These are phyloP conservation scores for Cyclophora albipunctata DNA, from an alignment of 2,888 invertebrate genomes.

Conservation along the genomic window DNA sequence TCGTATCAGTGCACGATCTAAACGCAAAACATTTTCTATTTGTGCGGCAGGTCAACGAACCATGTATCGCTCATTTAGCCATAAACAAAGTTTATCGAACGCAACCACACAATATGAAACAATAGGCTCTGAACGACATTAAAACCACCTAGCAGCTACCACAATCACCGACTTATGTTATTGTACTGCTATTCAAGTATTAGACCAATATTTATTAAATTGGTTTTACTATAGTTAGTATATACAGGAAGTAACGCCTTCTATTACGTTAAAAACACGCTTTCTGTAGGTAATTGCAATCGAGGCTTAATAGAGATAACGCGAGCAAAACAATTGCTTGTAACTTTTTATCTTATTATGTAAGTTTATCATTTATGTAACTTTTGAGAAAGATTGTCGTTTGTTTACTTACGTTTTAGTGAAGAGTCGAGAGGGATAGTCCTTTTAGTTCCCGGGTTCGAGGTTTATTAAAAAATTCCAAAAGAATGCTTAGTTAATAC, in stretches of 20 bases:
- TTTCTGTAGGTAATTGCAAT: neutral
- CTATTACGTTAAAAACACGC: neutral
- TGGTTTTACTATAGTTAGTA: neutral
- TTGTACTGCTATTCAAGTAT: neutral
- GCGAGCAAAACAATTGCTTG: too few relatives aligned
- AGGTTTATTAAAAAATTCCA: neutral
- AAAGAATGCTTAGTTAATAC: neutral
- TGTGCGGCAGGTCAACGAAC: constrained; percentile 55
- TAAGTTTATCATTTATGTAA: too few relatives aligned
- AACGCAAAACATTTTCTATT: constrained; percentile 49
- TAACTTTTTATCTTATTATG: too few relatives aligned
- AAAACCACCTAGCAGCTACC: constrained; percentile 31
- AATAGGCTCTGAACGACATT: constrained; percentile 35
- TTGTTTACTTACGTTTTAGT: too few relatives aligned
- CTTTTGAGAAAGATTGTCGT: too few relatives aligned
- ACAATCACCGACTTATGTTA: neutral
- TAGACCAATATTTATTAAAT: neutral
- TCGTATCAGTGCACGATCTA: constrained; percentile 45
- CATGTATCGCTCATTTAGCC: constrained; percentile 65
- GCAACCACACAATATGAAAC: constrained; percentile 28
- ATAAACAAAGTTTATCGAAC: constrained; percentile 72
- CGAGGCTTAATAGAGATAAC: neutral
- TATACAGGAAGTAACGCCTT: too few relatives aligned
- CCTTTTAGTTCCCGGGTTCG: too few relatives aligned
- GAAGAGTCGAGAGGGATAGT: too few relatives aligned